Percentiles rank a stretch among this genome's conserved stretches.
Evolutionary conservation across 2,797 vertebrate genomes (phyloP).

Genomic region (Falco novaeseelandiae): DNA sequence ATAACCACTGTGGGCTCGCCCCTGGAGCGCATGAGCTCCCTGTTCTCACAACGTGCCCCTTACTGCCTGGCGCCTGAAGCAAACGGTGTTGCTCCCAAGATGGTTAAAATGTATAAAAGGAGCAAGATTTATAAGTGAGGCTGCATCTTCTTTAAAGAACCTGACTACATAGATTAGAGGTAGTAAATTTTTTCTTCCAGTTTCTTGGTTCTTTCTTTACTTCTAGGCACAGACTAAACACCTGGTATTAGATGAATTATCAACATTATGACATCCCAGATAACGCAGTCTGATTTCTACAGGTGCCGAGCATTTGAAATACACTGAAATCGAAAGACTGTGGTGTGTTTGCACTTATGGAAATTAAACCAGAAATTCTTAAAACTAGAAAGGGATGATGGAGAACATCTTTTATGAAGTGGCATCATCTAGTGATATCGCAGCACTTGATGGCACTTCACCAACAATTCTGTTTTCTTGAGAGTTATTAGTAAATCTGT

Average conservation of each 20-base stretch:
- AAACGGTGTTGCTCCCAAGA: not conserved
- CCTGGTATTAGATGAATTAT: not conserved
- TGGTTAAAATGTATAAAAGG: not conserved
- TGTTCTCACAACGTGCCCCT: not conserved
- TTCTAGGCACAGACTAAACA: not conserved
- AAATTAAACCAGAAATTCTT: not conserved
- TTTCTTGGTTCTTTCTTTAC: not conserved
- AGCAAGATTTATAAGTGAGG: not conserved
- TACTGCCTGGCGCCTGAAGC: not conserved
- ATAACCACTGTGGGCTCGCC: not conserved
- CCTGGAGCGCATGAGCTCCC: not conserved
- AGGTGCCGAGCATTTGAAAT: not conserved
- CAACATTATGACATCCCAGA: not conserved
- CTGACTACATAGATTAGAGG: not conserved
- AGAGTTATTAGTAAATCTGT: not conserved
- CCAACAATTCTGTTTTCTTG: not conserved
- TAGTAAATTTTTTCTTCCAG: not conserved
- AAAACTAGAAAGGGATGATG: not conserved
- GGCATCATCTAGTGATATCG: not conserved
- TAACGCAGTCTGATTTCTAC: not conserved
- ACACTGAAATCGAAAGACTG: not conserved
- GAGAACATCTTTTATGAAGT: not conserved
- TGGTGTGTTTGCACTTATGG: not conserved
- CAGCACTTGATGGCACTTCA: not conserved
- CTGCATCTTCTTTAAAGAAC: not conserved